These are phyloP conservation scores for Eristalinus aeneus DNA, from an alignment of 2,888 invertebrate genomes.

Conservation along the genomic window DNA sequence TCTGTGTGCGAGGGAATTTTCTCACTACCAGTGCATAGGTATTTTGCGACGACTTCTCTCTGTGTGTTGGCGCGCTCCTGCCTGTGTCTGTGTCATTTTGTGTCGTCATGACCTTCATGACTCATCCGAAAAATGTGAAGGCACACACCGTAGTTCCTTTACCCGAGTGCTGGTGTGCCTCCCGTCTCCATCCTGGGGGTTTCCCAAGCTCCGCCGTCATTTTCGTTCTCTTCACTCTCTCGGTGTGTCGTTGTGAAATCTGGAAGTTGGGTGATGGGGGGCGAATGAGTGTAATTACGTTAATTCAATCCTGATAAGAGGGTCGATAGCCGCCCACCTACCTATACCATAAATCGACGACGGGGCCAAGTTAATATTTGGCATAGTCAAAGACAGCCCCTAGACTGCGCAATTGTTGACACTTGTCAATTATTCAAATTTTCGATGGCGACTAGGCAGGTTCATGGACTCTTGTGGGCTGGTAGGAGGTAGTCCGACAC, in stretches of 20 bases:
- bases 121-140: conserved; percentile 77
- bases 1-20: conserved; percentile 69
- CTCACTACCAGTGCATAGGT: not conserved
- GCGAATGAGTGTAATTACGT: conserved; percentile 39
- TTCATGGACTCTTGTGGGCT: not conserved
- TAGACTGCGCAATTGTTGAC: conserved; percentile 55
- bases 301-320: conserved; percentile 32
- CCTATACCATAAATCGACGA: conserved; percentile 17
- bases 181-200: conserved; percentile 72
- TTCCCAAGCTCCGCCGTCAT: conserved; percentile 71
- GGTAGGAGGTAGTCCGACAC: no score
- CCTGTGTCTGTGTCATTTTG: conserved; percentile 32
- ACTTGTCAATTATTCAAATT: conserved; percentile 63
- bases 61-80: not conserved
- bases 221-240: not conserved
- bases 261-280: conserved; percentile 28
- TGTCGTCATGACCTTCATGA: conserved; percentile 81
- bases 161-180: conserved; percentile 30
- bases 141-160: conserved; percentile 37
- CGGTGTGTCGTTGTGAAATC: conserved; percentile 26
- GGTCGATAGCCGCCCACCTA: not conserved
- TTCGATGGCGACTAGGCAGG: conserved; percentile 7
- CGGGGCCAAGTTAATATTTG: conserved; percentile 43
- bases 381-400: not conserved
- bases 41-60: not conserved